phyloP scores from a whole-genome alignment of 2,888 invertebrate species.

The Timema cristinae region DNA sequence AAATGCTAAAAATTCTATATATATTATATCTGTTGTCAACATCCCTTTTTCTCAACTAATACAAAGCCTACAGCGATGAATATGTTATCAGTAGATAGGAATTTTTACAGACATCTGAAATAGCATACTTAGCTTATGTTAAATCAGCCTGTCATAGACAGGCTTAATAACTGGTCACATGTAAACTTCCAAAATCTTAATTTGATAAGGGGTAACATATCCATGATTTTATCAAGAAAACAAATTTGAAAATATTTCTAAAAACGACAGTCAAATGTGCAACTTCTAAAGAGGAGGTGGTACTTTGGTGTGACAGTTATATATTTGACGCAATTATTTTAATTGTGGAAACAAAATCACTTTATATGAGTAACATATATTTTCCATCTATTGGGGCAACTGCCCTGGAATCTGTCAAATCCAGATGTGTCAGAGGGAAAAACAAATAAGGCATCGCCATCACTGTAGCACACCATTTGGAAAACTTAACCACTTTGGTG shows the following conservation, averaged over 20 bases:
- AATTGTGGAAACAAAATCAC: neutral
- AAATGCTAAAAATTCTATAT: neutral
- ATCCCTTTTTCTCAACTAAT: too few species aligned
- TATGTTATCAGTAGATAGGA: too few species aligned
- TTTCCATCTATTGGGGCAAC: neutral
- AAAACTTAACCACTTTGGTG: too few species aligned
- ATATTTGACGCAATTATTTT: neutral
- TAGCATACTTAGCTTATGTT: too few species aligned
- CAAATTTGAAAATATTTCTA: neutral
- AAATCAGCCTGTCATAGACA: too few species aligned
- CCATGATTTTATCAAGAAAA: conserved; percentile 3
- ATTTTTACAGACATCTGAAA: too few species aligned
- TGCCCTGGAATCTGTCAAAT: neutral
- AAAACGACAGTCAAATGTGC: neutral
- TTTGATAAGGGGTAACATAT: neutral
- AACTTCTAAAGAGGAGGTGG: neutral
- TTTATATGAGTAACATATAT: neutral
- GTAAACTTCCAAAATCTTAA: neutral
- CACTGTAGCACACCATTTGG: too few species aligned
- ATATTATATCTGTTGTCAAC: too few species aligned
- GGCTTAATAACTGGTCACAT: too few species aligned
- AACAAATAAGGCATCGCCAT: too few species aligned
- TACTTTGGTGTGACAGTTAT: neutral
- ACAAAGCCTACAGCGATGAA: too few species aligned
- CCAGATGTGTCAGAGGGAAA: neutral